Conservation (phyloP, 1,140 invertebrate species). For the Neuroterus valhalla region DNA sequence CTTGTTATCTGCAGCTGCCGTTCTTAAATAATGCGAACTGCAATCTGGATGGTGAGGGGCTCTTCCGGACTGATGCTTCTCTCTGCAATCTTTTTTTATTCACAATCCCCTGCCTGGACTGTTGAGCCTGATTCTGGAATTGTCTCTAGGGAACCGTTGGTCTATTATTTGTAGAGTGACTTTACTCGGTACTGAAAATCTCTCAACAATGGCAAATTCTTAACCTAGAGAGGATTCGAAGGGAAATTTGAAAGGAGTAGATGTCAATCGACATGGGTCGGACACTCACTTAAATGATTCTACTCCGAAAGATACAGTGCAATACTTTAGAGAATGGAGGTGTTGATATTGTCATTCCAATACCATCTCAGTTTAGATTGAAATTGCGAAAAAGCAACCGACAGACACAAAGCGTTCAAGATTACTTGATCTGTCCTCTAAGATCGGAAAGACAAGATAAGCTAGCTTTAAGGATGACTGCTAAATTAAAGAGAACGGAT, state of each 20-base stretch:
- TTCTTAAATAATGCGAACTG: slow-evolving; percentile 17
- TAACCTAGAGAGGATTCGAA: slow-evolving; percentile 13
- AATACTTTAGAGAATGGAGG: background rate
- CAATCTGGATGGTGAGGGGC: background rate
- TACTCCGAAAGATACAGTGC: background rate
- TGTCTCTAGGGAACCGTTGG: background rate
- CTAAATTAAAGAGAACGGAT: too few relatives aligned
- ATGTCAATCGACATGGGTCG: slow-evolving; percentile 4
- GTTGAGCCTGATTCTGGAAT: background rate
- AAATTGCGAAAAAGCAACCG: too few relatives aligned
- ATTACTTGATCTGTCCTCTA: background rate
- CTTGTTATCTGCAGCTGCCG: slow-evolving; percentile 19
- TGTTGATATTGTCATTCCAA: background rate
- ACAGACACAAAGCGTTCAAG: too few relatives aligned
- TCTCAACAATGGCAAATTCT: slow-evolving; percentile 13
- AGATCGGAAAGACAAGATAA: background rate
- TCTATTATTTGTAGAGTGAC: slow-evolving; percentile 17
- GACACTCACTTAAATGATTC: background rate
- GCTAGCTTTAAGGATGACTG: too few relatives aligned
- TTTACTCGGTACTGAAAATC: slow-evolving; percentile 16
- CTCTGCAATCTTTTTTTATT: slow-evolving; percentile 12
- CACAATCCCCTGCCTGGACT: slow-evolving; percentile 2
- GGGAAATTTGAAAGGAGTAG: slow-evolving; percentile 6
- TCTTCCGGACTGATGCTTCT: slow-evolving; percentile 16
- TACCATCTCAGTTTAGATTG: background rate